Percentiles rank a stretch among this genome's conserved stretches.
phyloP scores from a whole-genome alignment of 2,113 vertebrate species.

The Crotalus viridis region DNA sequence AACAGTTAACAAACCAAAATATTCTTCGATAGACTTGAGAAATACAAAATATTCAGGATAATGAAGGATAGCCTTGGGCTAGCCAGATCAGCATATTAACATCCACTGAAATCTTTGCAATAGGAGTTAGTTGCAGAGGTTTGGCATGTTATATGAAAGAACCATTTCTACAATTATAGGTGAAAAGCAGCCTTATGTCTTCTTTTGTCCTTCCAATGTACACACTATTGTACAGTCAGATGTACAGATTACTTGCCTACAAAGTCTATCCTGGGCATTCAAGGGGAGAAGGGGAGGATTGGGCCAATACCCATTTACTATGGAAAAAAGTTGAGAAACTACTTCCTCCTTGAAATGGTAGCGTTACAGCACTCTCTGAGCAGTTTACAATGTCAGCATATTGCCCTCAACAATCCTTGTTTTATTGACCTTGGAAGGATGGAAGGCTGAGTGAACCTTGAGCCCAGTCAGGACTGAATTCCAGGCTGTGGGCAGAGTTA shows the following conservation, averaged over 20 bases:
- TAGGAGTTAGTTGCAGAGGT: neutral
- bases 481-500: too few relatives aligned
- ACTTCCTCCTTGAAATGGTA: neutral
- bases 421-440: too few relatives aligned
- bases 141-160: neutral
- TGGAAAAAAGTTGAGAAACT: neutral
- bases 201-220: neutral
- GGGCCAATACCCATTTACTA: neutral
- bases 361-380: too few relatives aligned
- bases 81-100: neutral
- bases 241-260: neutral
- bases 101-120: neutral
- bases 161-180: neutral
- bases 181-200: neutral
- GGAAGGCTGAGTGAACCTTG: too few relatives aligned
- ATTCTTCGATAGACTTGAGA: neutral
- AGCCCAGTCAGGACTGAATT: too few relatives aligned
- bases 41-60: neutral
- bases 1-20: neutral
- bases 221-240: neutral
- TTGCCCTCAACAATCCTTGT: too few relatives aligned
- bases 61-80: neutral
- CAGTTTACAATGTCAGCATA: too few relatives aligned
- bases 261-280: neutral
- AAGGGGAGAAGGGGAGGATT: neutral